Base-by-base conservation (phyloP, 2,113 vertebrate genomes). In the Osmerus mordax region DNA sequence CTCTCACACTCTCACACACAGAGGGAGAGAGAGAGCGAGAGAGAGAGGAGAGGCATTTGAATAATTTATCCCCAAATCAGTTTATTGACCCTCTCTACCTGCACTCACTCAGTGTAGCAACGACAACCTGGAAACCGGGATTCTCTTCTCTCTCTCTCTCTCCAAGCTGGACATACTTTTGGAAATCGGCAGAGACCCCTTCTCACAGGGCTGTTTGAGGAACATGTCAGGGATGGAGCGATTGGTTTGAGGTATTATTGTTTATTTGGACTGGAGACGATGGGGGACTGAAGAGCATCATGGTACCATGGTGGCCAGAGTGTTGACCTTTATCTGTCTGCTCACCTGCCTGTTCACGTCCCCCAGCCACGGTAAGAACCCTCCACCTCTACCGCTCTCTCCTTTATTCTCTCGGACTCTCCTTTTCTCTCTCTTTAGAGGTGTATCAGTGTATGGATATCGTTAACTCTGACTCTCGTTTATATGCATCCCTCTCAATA, bases 281-380 rank as follows among this genome's bases (percentile, higher is more conserved):
- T 60, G 58, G 23, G 58, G 58, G 58, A 60, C 58, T n/a, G 58
- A 21, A 19, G 58, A 11, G 18, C 58, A 60, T 60, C n/a, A 60
- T 60, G 58, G 58, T 23, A 60, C 21, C 58, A 60, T 60, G 58
- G 58, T 60, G 58, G n/a, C 58, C 58, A 60, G 58, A 60, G 58
- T 21, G 58, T 19, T 60, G 58, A 18, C 58, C 21, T 60, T 19
- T 11, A 3, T 23, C 58, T 60, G 58, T 60, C 58, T 60, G 58
- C 58, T 60, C n/a, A 19, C 58, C 58, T 60, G 58, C 58, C 58
- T 60, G 58, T 19, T 60, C 58, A 25, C 19, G 3, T 60, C 21
- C 9, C 58, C 21, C 3, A 25, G 18, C 18, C 58, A 21, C 58
- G 58, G 58, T 60, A 3, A 19, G 58, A 3, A 5, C 3, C 14